A percentile compares a stretch with the other conserved stretches of the same genome.
These are phyloP conservation scores for Rhagonycha fulva DNA, from an alignment of 2,888 invertebrate species.

Conservation along the genomic window DNA sequence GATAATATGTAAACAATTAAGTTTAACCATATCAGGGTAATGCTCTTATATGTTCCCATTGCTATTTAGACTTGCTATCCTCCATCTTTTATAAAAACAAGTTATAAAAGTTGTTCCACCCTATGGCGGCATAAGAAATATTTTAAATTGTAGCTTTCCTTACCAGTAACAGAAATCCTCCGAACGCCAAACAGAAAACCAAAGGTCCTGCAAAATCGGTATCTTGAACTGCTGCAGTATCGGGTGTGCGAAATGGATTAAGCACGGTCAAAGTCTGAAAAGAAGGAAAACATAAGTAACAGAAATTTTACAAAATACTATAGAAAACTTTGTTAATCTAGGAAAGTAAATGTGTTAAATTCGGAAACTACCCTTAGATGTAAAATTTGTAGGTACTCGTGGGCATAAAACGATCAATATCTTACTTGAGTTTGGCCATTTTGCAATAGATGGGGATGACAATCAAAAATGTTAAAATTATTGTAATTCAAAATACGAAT, in stretches of 20 bases:
- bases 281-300: constrained; percentile 14
- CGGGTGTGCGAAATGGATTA: constrained; percentile 66
- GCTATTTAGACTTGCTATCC: neutral
- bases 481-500: neutral
- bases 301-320: neutral
- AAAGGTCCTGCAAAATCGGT: constrained; percentile 79
- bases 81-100: neutral
- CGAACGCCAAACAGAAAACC: constrained; percentile 76
- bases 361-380: neutral
- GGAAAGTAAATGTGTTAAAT: neutral
- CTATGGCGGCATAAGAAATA: neutral
- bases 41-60: neutral
- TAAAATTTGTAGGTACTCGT: neutral
- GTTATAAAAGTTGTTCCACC: neutral
- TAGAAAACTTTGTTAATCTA: neutral
- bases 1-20: neutral
- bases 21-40: neutral
- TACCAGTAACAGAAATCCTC: constrained; percentile 61
- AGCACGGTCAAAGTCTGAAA: constrained; percentile 69
- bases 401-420: neutral
- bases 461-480: neutral
- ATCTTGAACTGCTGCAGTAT: constrained; percentile 64
- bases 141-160: constrained; percentile 26
- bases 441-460: neutral
- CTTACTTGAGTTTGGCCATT: no score